Base-by-base conservation (phyloP, 2,797 vertebrate genomes). In the Rousettus madagascariensis region DNA sequence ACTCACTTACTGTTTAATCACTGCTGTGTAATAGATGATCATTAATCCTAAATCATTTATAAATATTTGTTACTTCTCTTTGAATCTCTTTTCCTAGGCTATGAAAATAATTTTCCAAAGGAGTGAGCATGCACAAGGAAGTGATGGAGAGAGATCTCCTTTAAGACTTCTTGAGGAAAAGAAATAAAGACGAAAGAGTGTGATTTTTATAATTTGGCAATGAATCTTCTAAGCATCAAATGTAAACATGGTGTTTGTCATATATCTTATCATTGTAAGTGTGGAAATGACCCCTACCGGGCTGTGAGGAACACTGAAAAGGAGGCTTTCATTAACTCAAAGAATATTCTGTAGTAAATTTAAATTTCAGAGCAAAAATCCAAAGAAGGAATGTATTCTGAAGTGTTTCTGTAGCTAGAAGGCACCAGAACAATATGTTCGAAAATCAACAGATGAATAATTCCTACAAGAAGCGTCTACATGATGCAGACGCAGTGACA, bases 61-160 rank as follows among this genome's bases (percentile, higher is more conserved):
- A 65, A 86, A 53, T 86, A 74, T 69, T 87, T 92, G 26, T 97
- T 97, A 97, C 10, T 87, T 74, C 30, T 55, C 13, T 97, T 97
- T 96, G 24, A 68, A 72, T 95, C 91, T 97, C 30, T 69, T 97
- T 90, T 96, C 82, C 83, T 94, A 99, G 98, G 97, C 98, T 92
- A 97, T 98, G 96, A 97, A 98, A 96, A 49, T 59, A 10, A 96
- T 98, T 95, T 91, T 98, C 19, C 97, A 97, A 93, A 96, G 91
- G 90, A 86, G 13, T 0, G 83, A 97, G 59, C 94, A 97, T 72
- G 49, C 43, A 17, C 94, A 97, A 51, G 95, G 94, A 85, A 90
- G 80, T 88, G 86, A 98, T 51, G 97, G 82, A 77, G 88, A 96
- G 55, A 95, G 22, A 13, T 95, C 80, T 33, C 49, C 59, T 36